Evolutionary conservation across 1,140 invertebrate species (phyloP), one percentile per base, ranked within the genome.

Genomic region (Chironomus tepperi): DNA sequence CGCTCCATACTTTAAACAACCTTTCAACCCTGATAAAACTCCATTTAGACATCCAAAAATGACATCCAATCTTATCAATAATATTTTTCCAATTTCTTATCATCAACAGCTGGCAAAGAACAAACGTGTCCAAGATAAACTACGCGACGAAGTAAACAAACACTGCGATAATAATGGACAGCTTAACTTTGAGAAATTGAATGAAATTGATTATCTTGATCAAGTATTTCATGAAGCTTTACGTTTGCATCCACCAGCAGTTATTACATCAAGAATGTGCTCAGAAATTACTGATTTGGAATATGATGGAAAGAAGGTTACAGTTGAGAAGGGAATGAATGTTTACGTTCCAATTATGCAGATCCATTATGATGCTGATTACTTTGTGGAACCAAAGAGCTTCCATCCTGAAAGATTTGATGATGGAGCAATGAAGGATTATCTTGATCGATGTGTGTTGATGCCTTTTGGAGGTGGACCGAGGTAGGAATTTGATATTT

Each of bases 381-480:
- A 86, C 77, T 93, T 87, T 81, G 86, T 89, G 0, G 84, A 91
- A 74, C 91, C 91, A 5, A 83, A 88, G 7, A 79, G 73, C 21
- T 93, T 88, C 77, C 73, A 78, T 75, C 90, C 90, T 0, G 87
- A 89, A 43, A 79, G 89, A 73, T 91, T 91, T 78, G 77, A 83
- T 10, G 84, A 85, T 75, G 78, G 74, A 7, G 76, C 76, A 2
- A 77, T 74, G 1, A 78, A 73, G 74, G 76, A 73, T 16, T 75
- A 78, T 0, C 78, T 47, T 42, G 80, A 81, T 16, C 77, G 75
- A 7, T 79, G 80, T 7, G 76, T 75, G 7, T 76, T 79, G 77
- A 77, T 89, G 73, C 86, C 88, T 2, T 91, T 91, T 77, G 87
- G 88, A 0, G 87, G 86, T 75, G 89, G 89, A 18, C 86, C 87